Base-by-base conservation (phyloP, 92 coral and sea anemone species). In the Virgularia gustaviana region DNA sequence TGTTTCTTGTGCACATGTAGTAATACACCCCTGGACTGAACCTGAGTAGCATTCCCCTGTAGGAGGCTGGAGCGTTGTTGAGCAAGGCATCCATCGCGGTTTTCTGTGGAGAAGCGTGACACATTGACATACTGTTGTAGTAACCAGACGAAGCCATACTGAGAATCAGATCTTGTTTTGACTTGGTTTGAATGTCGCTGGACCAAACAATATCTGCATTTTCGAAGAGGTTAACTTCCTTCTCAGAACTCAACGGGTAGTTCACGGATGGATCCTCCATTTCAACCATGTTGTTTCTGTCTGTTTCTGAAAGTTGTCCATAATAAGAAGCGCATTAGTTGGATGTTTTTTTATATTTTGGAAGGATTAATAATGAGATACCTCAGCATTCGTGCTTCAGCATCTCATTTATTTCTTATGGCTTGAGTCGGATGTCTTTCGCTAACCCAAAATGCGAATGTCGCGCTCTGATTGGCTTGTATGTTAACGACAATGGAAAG, bases 271-370 rank as follows among this genome's bases (percentile, higher is more conserved):
- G 88, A 53, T 92, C 83, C 27, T n/a, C 27, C 33, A 86, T 78
- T 71, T 92, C 96, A 43, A 92, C 96, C 61, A 92, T 89, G 83
- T 92, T 92, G 68, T 77, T 87, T 38, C 98, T 83, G 67, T 92
- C 98, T 16, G 98, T 86, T 15, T 96, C 96, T 92, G 73, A 0
- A 13, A 33, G 8, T 7, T n/a, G n/a, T n/a, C n/a, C n/a, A n/a
- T n/a, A n/a, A n/a, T n/a, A n/a, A n/a, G n/a, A n/a, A n/a, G n/a
- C n/a, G n/a, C n/a, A n/a, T n/a, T n/a, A n/a, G n/a, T n/a, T n/a
- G n/a, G n/a, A n/a, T n/a, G n/a, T n/a, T n/a, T n/a, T n/a, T n/a
- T n/a, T n/a, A n/a, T n/a, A n/a, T n/a, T n/a, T n/a, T n/a, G n/a
- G n/a, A n/a, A n/a, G n/a, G n/a, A n/a, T n/a, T n/a, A n/a, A n/a